A percentile compares a stretch with the other conserved stretches of the same genome.
phyloP scores from a whole-genome alignment of 2,113 vertebrate genomes.

The Labeo catla region DNA sequence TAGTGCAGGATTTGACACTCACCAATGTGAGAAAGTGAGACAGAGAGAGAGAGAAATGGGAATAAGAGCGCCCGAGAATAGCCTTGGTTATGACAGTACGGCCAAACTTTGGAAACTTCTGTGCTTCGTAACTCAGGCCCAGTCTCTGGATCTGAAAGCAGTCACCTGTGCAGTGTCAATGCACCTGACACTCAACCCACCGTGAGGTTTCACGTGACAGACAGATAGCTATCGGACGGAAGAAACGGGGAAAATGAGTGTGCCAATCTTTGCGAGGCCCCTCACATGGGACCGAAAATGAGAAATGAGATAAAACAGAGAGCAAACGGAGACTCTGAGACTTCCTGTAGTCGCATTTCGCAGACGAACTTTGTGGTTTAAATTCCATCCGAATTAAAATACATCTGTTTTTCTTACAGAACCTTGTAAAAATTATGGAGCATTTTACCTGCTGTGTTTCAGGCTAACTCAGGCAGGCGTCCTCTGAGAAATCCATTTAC shows the following conservation, averaged over 20 bases:
- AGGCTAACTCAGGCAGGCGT: neutral
- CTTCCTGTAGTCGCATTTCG: neutral
- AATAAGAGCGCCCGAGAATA: constrained; percentile 2
- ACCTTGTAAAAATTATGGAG: neutral
- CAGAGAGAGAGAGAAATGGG: neutral
- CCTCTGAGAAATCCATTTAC: neutral
- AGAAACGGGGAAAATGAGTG: constrained; percentile 1
- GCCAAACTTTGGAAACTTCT: constrained; percentile 32
- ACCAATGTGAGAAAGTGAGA: neutral
- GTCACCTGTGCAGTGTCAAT: constrained; percentile 15
- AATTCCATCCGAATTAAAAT: constrained; percentile 1
- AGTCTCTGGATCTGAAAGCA: constrained; percentile 29
- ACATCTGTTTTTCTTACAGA: neutral
- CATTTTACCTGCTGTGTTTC: constrained; percentile 7
- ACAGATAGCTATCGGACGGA: constrained; percentile 6
- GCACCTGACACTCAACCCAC: neutral
- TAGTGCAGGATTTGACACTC: neutral
- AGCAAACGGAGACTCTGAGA: neutral
- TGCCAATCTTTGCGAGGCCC: constrained; percentile 8
- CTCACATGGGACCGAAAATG: neutral
- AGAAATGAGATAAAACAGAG: constrained; percentile 1
- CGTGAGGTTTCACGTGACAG: neutral
- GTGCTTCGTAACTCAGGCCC: neutral
- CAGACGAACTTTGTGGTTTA: neutral
- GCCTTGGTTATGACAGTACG: constrained; percentile 3